Base-by-base conservation (phyloP, 1,140 invertebrate species). In the Hyposmocoma kahamanoa region DNA sequence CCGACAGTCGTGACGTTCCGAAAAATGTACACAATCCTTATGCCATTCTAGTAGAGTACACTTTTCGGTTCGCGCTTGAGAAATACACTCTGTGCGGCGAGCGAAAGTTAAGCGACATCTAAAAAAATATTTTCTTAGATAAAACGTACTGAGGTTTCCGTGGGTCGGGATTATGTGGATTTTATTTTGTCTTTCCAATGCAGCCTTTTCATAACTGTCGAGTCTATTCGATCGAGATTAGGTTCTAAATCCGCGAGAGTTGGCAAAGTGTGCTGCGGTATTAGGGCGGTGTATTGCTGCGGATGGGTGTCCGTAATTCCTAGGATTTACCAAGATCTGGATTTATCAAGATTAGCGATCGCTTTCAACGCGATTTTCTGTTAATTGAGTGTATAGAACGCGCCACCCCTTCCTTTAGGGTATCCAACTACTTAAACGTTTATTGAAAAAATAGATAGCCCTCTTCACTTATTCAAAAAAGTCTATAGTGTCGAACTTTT, bases 171-270 rank as follows among this genome's bases (percentile, higher is more conserved):
- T 74, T 78, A 80, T 43, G 53, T 67, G 69, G 69, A 77, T 76
- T 80, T 76, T 62, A 58, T 56, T 60, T 58, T 63, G 60, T 62
- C 66, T 62, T 53, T 57, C 62, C 61, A 69, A 73, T 65, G 52
- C 67, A 53, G 54, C 62, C 72, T 74, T 83, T 83, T 80, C 74
- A 83, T 83, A 83, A 78, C 67, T 77, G 78, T 82, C 70, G 52
- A 59, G 59, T 67, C n/a, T n/a, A 65, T 72, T 65, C 63, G 72
- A 69, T 53, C 60, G 62, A 54, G 62, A 63, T 62, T 62, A 42
- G 62, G 70, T 62, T 66, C 55, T 60, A 72, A 78, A 81, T 75
- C 72, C 68, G 51, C 41, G 60, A 65, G 62, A 32, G 70, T 67
- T 42, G 24, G 21, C 3, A 1, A 13, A 22, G 43, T 22, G 34